Percentiles rank a stretch among this genome's conserved stretches.
Evolutionary conservation across 2,888 invertebrate species (phyloP).

Genomic region (Platycheirus rosarum): DNA sequence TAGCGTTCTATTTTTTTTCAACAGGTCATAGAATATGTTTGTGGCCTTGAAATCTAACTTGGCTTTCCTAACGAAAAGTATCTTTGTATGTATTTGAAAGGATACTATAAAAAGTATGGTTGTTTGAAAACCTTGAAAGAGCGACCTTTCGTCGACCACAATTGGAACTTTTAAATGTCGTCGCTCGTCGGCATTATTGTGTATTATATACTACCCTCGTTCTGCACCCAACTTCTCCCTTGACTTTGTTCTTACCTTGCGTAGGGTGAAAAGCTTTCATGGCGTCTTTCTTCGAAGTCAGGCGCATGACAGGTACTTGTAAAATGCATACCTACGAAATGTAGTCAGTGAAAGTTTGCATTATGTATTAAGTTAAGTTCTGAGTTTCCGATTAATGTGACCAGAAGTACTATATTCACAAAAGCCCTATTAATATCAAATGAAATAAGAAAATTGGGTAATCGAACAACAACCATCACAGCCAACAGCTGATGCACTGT

Average conservation of each 20-base stretch:
- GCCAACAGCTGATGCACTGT: too few species aligned
- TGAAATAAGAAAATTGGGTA: too few species aligned
- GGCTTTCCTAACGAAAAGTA: conserved; percentile 10
- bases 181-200: not conserved
- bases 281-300: not conserved
- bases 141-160: conserved; percentile 11
- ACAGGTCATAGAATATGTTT: conserved; percentile 11
- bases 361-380: too few species aligned
- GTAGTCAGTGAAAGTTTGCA: conserved; percentile 11
- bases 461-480: too few species aligned
- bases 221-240: not conserved
- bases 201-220: not conserved
- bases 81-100: not conserved
- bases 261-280: conserved; percentile 18
- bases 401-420: not conserved
- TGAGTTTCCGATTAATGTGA: too few species aligned
- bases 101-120: not conserved
- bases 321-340: not conserved
- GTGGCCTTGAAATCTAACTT: conserved; percentile 18
- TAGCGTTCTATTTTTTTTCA: not conserved
- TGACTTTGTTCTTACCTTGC: not conserved
- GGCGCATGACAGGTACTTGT: conserved; percentile 15
- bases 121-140: not conserved
- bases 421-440: too few species aligned
- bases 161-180: conserved; percentile 2